Conservation (phyloP, 2,797 vertebrate genomes). For the Knipowitschia caucasica region DNA sequence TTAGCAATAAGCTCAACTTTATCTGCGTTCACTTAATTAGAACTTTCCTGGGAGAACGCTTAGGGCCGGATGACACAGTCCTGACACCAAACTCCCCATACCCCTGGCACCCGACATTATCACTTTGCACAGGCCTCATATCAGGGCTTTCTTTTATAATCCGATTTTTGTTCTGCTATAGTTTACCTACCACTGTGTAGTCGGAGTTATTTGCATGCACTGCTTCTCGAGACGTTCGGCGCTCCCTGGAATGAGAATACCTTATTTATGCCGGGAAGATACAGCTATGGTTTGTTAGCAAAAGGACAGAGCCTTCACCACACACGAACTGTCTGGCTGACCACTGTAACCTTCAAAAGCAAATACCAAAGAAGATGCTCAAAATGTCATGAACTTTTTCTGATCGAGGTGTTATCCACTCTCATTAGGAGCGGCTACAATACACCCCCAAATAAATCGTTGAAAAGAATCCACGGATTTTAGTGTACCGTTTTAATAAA, state of each 20-base stretch:
- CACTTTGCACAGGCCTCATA: constrained; percentile 1
- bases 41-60: constrained; percentile 46
- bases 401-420: constrained; percentile 58
- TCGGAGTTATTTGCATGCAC: not conserved
- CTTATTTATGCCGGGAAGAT: constrained; percentile 28
- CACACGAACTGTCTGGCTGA: constrained; percentile 59
- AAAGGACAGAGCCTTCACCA: constrained; percentile 50
- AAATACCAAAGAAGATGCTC: constrained; percentile 74
- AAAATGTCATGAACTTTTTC: constrained; percentile 81
- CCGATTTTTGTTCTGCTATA: not conserved
- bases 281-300: constrained; percentile 36
- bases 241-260: constrained; percentile 15
- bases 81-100: constrained; percentile 18
- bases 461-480: constrained; percentile 6
- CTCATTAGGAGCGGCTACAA: constrained; percentile 61
- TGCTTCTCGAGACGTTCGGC: not conserved
- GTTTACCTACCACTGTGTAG: too few species aligned
- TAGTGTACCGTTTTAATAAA: constrained; percentile 21
- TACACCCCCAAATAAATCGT: constrained; percentile 45
- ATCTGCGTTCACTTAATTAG: constrained; percentile 62
- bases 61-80: constrained; percentile 35
- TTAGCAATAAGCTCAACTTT: constrained; percentile 56
- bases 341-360: constrained; percentile 75
- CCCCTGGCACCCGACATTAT: constrained; percentile 26
- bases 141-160: not conserved